Evolutionary conservation across 2,888 invertebrate genomes (phyloP), one percentile per base, ranked within the genome.

Genomic region (Hydriomena furcata): DNA sequence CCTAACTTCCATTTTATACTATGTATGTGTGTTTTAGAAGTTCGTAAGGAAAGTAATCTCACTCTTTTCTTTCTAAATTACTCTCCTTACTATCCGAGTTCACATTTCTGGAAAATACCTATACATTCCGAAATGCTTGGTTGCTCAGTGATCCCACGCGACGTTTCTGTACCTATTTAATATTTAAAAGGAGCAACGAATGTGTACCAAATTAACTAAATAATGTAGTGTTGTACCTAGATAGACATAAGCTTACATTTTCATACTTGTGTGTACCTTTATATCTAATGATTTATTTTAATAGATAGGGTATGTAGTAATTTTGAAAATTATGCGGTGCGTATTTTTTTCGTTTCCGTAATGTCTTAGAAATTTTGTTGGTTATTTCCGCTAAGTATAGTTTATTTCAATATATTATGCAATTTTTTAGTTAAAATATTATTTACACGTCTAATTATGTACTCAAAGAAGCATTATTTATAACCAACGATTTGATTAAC

Each of bases 191-290:
- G 87, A 88, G 90, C 89, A 90, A 90, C 89, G 89, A 90, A 89
- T 83, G 76, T 84, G 87, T 87, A 89, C 89, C 90, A 90, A 90
- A 89, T 82, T 85, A 75, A 81, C 76, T 79, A 36, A 79, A 78
- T 73, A 60, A 73, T 75, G 73, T 84, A 85, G 76, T 78, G 63
- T 79, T 80, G 76, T 86, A 84, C 75, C 79, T 87, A 85, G 79
- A 49, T 87, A 86, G 83, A 60, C 38, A 64, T 87, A 83, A 84
- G 82, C 82, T 81, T 71, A 72, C 69, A 73, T 66, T 72, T 60
- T 76, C 66, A 57, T 62, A 69, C n/a, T n/a, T n/a, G n/a, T 73
- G 60, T 73, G 71, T 74, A 71, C 69, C 69, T 75, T 51, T 69
- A 59, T 72, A 51, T 59, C 58, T 54, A 30, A 43, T 34, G 25